Conservation (phyloP, 1,140 invertebrate species). For the Drosophila watanabei region DNA sequence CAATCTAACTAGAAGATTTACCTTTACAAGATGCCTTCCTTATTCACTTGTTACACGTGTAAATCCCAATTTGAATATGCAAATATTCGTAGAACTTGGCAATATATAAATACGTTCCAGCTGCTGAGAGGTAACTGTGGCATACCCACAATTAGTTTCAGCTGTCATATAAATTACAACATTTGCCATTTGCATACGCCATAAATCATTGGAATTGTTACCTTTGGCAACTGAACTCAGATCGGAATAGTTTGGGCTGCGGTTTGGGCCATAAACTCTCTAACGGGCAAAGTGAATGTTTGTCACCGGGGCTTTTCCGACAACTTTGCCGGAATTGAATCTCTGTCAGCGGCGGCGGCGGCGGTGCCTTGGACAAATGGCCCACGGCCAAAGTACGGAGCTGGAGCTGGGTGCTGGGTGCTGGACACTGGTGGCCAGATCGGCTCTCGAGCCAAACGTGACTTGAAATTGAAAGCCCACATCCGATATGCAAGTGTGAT, state of each 20-base stretch:
- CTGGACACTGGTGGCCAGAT: slow-evolving; percentile 43
- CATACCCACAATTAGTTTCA: slow-evolving; percentile 51
- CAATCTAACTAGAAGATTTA: background rate
- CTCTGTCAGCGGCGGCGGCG: slow-evolving; percentile 1
- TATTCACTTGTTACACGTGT: slow-evolving; percentile 20
- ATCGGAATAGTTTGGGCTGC: slow-evolving; percentile 1
- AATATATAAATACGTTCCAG: slow-evolving; percentile 17
- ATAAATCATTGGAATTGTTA: slow-evolving; percentile 52
- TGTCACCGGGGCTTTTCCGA: slow-evolving; percentile 47
- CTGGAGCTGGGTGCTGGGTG: slow-evolving; percentile 7
- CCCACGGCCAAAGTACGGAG: slow-evolving; percentile 43
- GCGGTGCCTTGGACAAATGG: slow-evolving; percentile 54
- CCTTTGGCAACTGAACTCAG: slow-evolving; percentile 8
- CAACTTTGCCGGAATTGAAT: slow-evolving; percentile 41
- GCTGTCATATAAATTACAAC: slow-evolving; percentile 58
- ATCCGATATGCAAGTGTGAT: slow-evolving; percentile 49
- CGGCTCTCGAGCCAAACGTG: slow-evolving; percentile 63
- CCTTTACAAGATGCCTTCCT: background rate
- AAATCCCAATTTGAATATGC: slow-evolving; percentile 31
- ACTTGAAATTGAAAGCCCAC: slow-evolving; percentile 75
- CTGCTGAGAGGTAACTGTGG: background rate
- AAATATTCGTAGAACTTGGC: slow-evolving; percentile 12
- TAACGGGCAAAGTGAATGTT: slow-evolving; percentile 12
- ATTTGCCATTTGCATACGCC: slow-evolving; percentile 40
- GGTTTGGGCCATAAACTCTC: slow-evolving; percentile 25